Percentiles rank a stretch among this genome's conserved stretches.
phyloP scores from a whole-genome alignment of 2,113 vertebrate species.

The Python bivittatus region DNA sequence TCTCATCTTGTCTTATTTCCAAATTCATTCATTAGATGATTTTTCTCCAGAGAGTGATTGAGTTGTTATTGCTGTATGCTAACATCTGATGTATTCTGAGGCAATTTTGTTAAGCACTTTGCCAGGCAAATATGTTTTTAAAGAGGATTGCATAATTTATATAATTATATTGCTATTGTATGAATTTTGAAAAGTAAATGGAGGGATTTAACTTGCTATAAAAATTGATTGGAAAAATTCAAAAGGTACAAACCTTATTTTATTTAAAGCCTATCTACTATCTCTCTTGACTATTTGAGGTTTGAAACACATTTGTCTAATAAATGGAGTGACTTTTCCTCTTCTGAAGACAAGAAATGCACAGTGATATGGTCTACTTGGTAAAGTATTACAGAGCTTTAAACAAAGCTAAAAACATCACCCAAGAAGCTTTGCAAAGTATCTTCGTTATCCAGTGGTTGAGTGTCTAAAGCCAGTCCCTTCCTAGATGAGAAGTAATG shows the following conservation, averaged over 20 bases:
- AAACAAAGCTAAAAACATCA: not conserved
- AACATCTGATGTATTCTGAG: conserved; percentile 22
- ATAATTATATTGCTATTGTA: not conserved
- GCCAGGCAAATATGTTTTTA: not conserved
- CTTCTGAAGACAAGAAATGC: not conserved
- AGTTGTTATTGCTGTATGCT: not conserved
- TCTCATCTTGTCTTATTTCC: conserved; percentile 5
- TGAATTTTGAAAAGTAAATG: not conserved
- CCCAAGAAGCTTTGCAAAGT: not conserved
- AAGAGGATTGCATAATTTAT: not conserved
- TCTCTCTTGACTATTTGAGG: not conserved
- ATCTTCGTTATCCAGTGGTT: not conserved
- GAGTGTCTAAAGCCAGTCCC: not conserved
- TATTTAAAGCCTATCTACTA: not conserved
- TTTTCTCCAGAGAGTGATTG: not conserved
- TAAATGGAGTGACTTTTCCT: not conserved
- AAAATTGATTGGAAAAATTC: not conserved
- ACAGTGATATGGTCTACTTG: not conserved
- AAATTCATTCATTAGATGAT: not conserved
- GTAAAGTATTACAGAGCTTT: not conserved
- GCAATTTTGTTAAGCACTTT: not conserved
- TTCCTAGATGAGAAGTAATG: not conserved
- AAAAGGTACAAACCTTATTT: not conserved
- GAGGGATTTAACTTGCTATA: not conserved
- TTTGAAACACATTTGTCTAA: not conserved